A percentile compares a stretch with the other conserved stretches of the same genome.
phyloP scores from a whole-genome alignment of 1,140 invertebrate genomes.

The Drosophila bocqueti region DNA sequence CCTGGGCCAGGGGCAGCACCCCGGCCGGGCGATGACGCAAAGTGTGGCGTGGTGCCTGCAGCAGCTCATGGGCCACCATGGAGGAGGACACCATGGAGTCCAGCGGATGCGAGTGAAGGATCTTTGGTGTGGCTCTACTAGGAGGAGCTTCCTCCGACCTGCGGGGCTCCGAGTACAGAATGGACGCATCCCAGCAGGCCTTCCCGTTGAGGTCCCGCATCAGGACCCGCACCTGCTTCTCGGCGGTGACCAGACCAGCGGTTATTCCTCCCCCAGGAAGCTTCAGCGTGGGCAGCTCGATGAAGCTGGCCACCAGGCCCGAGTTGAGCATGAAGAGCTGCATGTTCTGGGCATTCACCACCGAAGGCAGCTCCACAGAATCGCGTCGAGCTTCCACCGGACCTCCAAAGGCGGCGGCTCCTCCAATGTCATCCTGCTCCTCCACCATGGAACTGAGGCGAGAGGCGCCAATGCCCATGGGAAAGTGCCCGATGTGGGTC shows the following conservation, averaged over 20 bases:
- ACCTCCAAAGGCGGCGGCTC: constrained; percentile 10
- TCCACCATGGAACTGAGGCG: constrained; percentile 91
- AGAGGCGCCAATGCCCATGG: constrained; percentile 94
- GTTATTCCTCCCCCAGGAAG: constrained; percentile 94
- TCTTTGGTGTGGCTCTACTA: constrained; percentile 23
- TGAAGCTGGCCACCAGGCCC: constrained; percentile 93
- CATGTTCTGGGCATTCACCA: constrained; percentile 93
- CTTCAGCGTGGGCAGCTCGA: constrained; percentile 96
- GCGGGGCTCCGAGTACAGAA: constrained; percentile 91
- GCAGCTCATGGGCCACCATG: constrained; percentile 54
- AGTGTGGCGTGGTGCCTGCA: constrained; percentile 87
- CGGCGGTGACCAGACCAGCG: constrained; percentile 88
- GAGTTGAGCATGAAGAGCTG: constrained; percentile 95
- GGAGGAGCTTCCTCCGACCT: constrained; percentile 33
- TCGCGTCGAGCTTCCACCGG: constrained; percentile 63
- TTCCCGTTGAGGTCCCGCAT: constrained; percentile 98
- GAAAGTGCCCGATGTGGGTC: constrained; percentile 95
- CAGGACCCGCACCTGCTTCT: constrained; percentile 93
- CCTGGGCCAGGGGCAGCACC: constrained; percentile 92
- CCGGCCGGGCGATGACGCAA: constrained; percentile 90
- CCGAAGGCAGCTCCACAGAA: constrained; percentile 72
- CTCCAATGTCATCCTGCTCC: constrained; percentile 94
- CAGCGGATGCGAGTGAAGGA: constrained; percentile 48
- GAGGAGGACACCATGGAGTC: constrained; percentile 77
- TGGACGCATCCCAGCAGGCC: constrained; percentile 97